These are phyloP conservation scores for Pangasianodon gigas DNA, from an alignment of 2,113 vertebrate genomes.

Conservation along the genomic window DNA sequence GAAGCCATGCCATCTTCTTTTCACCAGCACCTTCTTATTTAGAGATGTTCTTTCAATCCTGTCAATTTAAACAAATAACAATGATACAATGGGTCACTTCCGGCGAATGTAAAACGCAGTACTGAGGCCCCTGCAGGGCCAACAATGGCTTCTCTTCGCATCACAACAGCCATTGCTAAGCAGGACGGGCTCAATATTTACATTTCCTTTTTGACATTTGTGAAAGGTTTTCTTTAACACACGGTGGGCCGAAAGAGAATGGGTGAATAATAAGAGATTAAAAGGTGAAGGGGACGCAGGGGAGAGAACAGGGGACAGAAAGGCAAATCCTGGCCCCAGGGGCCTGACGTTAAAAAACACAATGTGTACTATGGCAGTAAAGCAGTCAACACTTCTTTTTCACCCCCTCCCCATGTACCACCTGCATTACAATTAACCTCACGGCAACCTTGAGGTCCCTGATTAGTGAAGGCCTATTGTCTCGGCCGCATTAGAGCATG, in stretches of 20 bases:
- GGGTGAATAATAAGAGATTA: conserved; percentile 78
- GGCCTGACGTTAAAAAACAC: conserved; percentile 82
- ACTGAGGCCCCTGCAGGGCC: conserved; percentile 59
- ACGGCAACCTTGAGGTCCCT: conserved; percentile 89
- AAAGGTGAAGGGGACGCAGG: conserved; percentile 81
- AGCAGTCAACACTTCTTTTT: conserved; percentile 84
- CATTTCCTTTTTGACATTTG: conserved; percentile 75
- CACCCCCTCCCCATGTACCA: conserved; percentile 73
- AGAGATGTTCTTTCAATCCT: conserved; percentile 67
- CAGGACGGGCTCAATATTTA: conserved; percentile 75
- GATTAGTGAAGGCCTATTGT: conserved; percentile 94
- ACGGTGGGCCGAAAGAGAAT: conserved; percentile 71
- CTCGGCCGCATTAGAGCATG: conserved; percentile 83
- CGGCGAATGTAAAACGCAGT: conserved; percentile 67
- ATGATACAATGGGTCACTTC: conserved; percentile 67
- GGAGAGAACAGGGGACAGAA: conserved; percentile 69
- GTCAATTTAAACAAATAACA: conserved; percentile 74
- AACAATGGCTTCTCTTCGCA: conserved; percentile 66
- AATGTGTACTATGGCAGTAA: conserved; percentile 81
- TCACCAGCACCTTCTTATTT: conserved; percentile 66
- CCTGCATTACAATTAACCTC: conserved; percentile 93
- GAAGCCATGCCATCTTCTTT: conserved; percentile 63
- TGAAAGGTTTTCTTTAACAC: conserved; percentile 75
- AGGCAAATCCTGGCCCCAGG: conserved; percentile 87
- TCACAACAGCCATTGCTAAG: conserved; percentile 68